Base-by-base conservation (phyloP, 2,888 invertebrate species). In the Apodemia duryi region DNA sequence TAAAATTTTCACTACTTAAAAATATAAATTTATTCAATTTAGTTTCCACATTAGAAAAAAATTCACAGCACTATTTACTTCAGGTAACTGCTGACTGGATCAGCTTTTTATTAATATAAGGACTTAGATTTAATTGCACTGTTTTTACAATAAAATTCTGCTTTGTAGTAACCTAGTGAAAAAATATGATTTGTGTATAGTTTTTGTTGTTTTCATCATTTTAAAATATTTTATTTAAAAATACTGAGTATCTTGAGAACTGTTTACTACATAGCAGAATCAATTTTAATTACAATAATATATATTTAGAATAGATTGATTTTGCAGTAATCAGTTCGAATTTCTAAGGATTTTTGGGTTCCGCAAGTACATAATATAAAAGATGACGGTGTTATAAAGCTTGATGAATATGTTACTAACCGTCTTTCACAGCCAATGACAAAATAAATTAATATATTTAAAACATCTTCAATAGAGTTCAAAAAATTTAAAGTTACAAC, bases 1-100 rank as follows among this genome's bases (percentile, higher is more conserved):
- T 54, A 7, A 54, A 28, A 54, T 3, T 29, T 54, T 54, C 54
- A 29, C n/a, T 54, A 54, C 54, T 4, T 54, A 54, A 54, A 54
- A 54, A 54, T 54, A 54, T 54, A 54, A 28, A 54, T 54, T 54
- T 54, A 7, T 54, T 54, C 29, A 54, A 54, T 54, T 54, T 54
- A 54, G 21, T 54, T 51, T 54, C 29, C 21, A 29, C 29, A 29
- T 54, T 54, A 54, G 28, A 54, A 54, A 54, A 54, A 63, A 64
- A 61, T 54, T 66, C 66, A 66, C 66, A 66, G 66, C 66, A 66
- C 61, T 66, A 46, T 64, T 62, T 41, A 63, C 61, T 71, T 69
- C 70, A 54, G 54, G 54, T 54, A 54, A 54, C 54, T 54, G 54
- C 54, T 54, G 54, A 29, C 54, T 54, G 21, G 10, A 54, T 54